Evolutionary conservation across 1,140 invertebrate genomes (phyloP).

Genomic region (Hylaeus volcanicus): DNA sequence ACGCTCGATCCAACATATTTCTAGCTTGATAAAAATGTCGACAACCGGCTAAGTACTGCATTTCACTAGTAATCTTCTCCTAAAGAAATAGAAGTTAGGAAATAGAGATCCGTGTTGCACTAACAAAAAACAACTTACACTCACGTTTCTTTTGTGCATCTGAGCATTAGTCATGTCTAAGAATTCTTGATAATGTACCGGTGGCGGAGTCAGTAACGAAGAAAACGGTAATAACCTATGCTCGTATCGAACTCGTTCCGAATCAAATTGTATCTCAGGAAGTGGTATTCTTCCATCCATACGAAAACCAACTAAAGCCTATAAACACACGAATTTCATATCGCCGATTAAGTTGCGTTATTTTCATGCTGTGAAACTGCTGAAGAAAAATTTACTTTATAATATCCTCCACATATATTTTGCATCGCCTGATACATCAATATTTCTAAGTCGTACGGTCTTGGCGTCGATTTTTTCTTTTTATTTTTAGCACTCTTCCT

Average conservation of each 20-base stretch:
- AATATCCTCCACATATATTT: slow-evolving; percentile 96
- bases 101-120: not conserved
- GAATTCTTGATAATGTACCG: slow-evolving; percentile 93
- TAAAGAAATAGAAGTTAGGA: slow-evolving; percentile 51
- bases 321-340: slow-evolving; percentile 44
- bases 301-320: slow-evolving; percentile 88
- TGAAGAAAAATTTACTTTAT: slow-evolving; percentile 85
- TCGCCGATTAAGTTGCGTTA: not conserved
- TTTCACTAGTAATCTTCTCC: slow-evolving; percentile 74
- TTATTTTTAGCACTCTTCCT: slow-evolving; percentile 85
- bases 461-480: slow-evolving; percentile 84
- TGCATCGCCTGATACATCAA: slow-evolving; percentile 94
- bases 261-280: slow-evolving; percentile 92
- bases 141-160: slow-evolving; percentile 77
- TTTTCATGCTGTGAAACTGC: not conserved
- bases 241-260: slow-evolving; percentile 95
- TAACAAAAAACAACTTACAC: slow-evolving; percentile 40
- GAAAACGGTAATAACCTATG: slow-evolving; percentile 95
- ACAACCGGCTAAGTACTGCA: slow-evolving; percentile 88
- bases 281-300: slow-evolving; percentile 88
- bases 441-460: slow-evolving; percentile 91
- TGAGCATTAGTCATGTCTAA: slow-evolving; percentile 83
- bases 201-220: slow-evolving; percentile 92
- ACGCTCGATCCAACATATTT: slow-evolving; percentile 87
- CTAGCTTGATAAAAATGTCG: slow-evolving; percentile 96